phyloP scores from a whole-genome alignment of 2,888 invertebrate genomes.

The Tetheella fluctuosa region DNA sequence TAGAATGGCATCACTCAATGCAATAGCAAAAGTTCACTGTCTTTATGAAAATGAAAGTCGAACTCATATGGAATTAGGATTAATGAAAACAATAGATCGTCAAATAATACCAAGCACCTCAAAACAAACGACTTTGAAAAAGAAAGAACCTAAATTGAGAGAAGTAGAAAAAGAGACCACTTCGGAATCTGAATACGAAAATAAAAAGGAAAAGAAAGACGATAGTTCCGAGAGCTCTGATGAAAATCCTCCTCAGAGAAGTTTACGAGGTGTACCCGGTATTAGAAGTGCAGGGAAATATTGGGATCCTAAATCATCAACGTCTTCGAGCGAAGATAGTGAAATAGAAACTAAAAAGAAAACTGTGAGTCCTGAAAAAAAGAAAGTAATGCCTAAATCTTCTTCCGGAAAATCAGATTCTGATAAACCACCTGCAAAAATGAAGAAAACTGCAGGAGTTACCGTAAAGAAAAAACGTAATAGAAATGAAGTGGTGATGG shows the following conservation, averaged over 20 bases:
- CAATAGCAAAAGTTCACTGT: constrained; percentile 95
- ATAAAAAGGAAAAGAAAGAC: constrained; percentile 68
- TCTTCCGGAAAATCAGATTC: constrained; percentile 75
- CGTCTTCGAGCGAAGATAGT: constrained; percentile 85
- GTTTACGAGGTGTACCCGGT: constrained; percentile 89
- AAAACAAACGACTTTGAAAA: constrained; percentile 71
- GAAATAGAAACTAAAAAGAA: constrained; percentile 77
- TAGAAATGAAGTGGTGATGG: constrained; percentile 88
- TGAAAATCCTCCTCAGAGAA: constrained; percentile 83
- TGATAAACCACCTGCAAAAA: constrained; percentile 76
- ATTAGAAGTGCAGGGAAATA: constrained; percentile 91
- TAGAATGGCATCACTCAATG: constrained; percentile 94
- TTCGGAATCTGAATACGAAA: constrained; percentile 80
- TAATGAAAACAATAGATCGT: constrained; percentile 77
- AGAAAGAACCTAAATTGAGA: constrained; percentile 72
- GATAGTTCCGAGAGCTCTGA: constrained; percentile 80
- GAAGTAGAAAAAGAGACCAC: constrained; percentile 74
- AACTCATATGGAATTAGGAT: constrained; percentile 86
- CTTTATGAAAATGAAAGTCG: constrained; percentile 94
- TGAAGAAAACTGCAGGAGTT: constrained; percentile 72
- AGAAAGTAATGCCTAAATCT: constrained; percentile 64
- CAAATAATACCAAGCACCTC: constrained; percentile 81
- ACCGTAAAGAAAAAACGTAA: constrained; percentile 83
- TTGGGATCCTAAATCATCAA: constrained; percentile 91
- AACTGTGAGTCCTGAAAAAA: constrained; percentile 59